These are phyloP conservation scores for Torymus texanus DNA, from an alignment of 2,888 invertebrate species.

Conservation along the genomic window DNA sequence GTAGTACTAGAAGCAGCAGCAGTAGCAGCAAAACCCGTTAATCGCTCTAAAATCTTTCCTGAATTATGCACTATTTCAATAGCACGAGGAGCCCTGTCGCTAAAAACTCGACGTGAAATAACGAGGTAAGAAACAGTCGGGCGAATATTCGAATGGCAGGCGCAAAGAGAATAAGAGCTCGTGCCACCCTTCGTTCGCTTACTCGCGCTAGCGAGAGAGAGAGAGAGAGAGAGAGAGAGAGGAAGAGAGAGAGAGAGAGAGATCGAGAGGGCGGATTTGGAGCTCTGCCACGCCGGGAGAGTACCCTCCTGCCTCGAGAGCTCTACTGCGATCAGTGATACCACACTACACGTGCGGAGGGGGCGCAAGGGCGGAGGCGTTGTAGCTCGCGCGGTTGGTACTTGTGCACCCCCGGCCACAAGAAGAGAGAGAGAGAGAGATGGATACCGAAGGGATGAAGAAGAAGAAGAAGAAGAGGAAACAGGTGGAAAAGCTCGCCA, in stretches of 20 bases:
- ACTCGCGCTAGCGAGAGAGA: no score
- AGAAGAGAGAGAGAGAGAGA: conserved; percentile 49
- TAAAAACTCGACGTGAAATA: conserved; percentile 6
- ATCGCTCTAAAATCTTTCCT: conserved; percentile 23
- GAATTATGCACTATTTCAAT: conserved; percentile 24
- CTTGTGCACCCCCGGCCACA: conserved; percentile 61
- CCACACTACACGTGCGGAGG: conserved; percentile 66
- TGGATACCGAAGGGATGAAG: background rate
- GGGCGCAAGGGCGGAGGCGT: conserved; percentile 15
- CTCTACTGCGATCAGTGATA: conserved; percentile 75
- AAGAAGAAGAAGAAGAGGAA: conserved; percentile 61
- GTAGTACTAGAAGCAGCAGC: background rate
- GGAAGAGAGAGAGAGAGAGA: conserved; percentile 51
- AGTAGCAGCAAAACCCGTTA: conserved; percentile 11
- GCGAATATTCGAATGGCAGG: conserved; percentile 20
- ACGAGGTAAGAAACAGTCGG: conserved; percentile 39
- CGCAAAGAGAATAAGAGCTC: background rate
- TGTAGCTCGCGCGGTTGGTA: conserved; percentile 64
- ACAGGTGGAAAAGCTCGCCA: conserved; percentile 67
- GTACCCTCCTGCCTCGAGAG: conserved; percentile 72
- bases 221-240: conserved; percentile 25
- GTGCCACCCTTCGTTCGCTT: background rate
- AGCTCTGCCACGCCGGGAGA: conserved; percentile 73
- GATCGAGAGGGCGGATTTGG: conserved; percentile 68
- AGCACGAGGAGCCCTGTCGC: conserved; percentile 40